phyloP scores from a whole-genome alignment of 2,888 invertebrate genomes.

The Latheticus oryzae region DNA sequence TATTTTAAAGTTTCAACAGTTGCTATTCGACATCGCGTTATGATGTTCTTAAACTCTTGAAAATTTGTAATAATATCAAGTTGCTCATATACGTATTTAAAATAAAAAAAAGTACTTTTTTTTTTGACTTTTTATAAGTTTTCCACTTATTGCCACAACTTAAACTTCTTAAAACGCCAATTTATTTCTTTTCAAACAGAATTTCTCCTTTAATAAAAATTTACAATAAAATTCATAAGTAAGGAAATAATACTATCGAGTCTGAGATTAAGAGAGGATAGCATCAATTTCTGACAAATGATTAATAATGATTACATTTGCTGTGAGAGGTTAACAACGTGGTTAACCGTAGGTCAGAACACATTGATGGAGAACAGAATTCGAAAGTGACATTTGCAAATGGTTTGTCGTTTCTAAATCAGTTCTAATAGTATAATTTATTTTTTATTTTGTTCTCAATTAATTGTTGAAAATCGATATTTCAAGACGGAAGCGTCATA shows the following conservation, averaged over 20 bases:
- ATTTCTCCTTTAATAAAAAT: conserved; percentile 33
- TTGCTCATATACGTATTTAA: no score
- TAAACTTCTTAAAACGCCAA: no score
- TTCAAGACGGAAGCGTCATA: no score
- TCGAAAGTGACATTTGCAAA: conserved; percentile 29
- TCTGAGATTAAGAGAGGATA: conserved; percentile 22
- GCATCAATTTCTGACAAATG: conserved; percentile 30
- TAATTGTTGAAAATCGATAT: no score
- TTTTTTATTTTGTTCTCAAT: conserved; percentile 10
- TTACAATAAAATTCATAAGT: no score
- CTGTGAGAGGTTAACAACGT: conserved; percentile 33
- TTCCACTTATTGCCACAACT: no score
- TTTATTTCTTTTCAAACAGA: no score
- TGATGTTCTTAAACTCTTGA: not conserved
- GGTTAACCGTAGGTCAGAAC: conserved; percentile 26
- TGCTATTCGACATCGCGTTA: conserved; percentile 13
- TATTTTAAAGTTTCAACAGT: conserved; percentile 14
- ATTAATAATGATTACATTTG: conserved; percentile 38
- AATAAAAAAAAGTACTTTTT: no score
- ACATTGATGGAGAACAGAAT: conserved; percentile 25
- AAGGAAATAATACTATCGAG: conserved; percentile 21
- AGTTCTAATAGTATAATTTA: conserved; percentile 12
- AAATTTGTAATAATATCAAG: no score
- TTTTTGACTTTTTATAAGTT: no score
- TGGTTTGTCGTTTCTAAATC: conserved; percentile 22